Evolutionary conservation across 2,888 invertebrate genomes (phyloP), one percentile per base, ranked within the genome.

Genomic region (Theretra japonica): DNA sequence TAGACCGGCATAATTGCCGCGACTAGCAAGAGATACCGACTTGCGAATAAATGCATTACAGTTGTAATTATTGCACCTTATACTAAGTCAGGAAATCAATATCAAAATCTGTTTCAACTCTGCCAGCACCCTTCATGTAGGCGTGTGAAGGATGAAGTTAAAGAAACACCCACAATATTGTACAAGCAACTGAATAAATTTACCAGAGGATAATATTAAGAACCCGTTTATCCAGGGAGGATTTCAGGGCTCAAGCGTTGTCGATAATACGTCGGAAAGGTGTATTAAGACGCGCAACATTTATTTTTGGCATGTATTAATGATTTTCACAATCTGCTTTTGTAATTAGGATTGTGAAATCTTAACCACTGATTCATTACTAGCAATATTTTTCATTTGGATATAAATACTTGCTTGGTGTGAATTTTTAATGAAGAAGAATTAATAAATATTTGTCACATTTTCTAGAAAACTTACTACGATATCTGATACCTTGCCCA

Each of bases 171-270:
- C 21, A 48, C 11, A 6, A 23, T 65, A 23, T 41, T 23, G 21
- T 23, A 17, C 23, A 70, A 41, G 58, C 50, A 69, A 70, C 69
- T 76, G 65, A 48, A 48, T 41, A 41, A 65, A 65, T 48, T 48
- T 65, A 17, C 48, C 23, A 41, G 65, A 17, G 48, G 65, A 65
- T 72, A 25, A 69, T 74, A 75, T 69, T 74, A 75, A 71, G 59
- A 75, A 79, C 78, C 73, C 72, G 76, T 82, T 82, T 77, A 77
- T 80, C 76, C 73, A 74, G 69, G 73, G 23, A 65, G 65, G 65
- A 65, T 65, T 65, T 65, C 41, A 19, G 48, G 48, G 48, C 65
- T 48, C 23, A 65, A 41, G 23, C 65, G 41, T 48, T 65, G 23
- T 48, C 41, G 65, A 65, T 48, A 65, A 65, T 65, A 65, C 48